Evolutionary conservation across 2,797 vertebrate genomes (phyloP).

Genomic region (Orientallactaga sibirica): DNA sequence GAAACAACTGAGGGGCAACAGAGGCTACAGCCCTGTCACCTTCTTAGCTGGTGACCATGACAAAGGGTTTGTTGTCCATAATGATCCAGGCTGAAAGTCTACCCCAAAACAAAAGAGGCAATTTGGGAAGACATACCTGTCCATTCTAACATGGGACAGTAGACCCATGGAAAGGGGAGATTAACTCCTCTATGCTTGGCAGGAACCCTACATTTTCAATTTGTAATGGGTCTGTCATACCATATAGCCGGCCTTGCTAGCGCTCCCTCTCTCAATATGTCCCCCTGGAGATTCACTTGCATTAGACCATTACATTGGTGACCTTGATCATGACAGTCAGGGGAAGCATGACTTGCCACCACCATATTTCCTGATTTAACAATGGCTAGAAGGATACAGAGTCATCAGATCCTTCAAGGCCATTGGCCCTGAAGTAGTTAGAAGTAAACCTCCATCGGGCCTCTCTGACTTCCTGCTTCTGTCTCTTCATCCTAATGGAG

Average conservation of each 20-base stretch:
- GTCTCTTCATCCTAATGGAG: neutral
- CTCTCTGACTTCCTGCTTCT: too few relatives aligned
- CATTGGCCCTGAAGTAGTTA: neutral
- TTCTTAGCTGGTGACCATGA: neutral
- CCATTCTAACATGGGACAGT: fast-evolving
- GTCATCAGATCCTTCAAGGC: neutral
- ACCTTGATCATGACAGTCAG: neutral
- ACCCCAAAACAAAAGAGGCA: neutral
- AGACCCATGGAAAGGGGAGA: neutral
- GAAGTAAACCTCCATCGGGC: fast-evolving
- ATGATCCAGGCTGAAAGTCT: neutral
- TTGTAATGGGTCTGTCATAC: too few relatives aligned
- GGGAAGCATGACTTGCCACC: neutral
- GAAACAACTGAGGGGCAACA: neutral
- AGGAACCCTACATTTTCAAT: neutral
- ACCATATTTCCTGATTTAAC: neutral
- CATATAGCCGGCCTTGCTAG: neutral
- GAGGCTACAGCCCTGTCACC: too few relatives aligned
- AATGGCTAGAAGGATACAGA: neutral
- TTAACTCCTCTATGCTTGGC: neutral
- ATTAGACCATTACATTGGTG: neutral
- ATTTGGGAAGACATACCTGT: neutral
- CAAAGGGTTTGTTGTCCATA: neutral
- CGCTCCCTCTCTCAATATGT: neutral
- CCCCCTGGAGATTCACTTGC: neutral